These are phyloP conservation scores for Helleia helle DNA, from an alignment of 2,888 invertebrate genomes.

Conservation along the genomic window DNA sequence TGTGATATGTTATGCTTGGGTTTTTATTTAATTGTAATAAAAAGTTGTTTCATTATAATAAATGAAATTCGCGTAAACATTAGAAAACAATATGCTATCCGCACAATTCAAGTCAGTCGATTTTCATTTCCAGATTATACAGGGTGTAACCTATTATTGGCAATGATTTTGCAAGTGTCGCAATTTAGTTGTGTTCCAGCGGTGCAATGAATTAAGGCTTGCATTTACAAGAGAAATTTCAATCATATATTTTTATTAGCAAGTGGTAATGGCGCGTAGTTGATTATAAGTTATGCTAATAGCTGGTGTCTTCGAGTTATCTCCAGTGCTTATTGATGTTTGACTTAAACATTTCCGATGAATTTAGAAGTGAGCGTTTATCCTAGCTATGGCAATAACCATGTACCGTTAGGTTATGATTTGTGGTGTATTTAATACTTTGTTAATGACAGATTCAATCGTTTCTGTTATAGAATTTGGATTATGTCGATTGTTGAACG, in stretches of 20 bases:
- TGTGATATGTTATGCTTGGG: too few relatives aligned
- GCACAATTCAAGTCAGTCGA: constrained; percentile 1
- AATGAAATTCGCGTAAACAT: constrained; percentile 20
- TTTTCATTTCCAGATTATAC: neutral
- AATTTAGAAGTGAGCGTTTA: neutral
- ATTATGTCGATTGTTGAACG: too few relatives aligned
- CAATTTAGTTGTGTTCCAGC: constrained; percentile 28
- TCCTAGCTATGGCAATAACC: too few relatives aligned
- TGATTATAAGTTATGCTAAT: neutral
- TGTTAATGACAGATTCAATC: too few relatives aligned
- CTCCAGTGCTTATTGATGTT: constrained; percentile 12
- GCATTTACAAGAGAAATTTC: constrained; percentile 14
- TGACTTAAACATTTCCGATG: constrained; percentile 13
- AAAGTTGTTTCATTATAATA: too few relatives aligned
- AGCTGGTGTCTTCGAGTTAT: constrained; percentile 10
- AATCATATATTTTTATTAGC: constrained; percentile 12
- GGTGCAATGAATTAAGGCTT: neutral
- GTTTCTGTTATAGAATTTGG: too few relatives aligned
- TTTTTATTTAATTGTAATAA: too few relatives aligned
- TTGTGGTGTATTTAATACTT: too few relatives aligned
- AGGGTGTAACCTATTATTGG: constrained; percentile 2
- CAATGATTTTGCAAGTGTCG: constrained; percentile 25
- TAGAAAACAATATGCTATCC: neutral
- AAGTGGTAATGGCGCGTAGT: constrained; percentile 5
- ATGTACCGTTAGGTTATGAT: too few relatives aligned